Conservation (phyloP, 2,888 invertebrate species). For the Kryphioiulus occultus region DNA sequence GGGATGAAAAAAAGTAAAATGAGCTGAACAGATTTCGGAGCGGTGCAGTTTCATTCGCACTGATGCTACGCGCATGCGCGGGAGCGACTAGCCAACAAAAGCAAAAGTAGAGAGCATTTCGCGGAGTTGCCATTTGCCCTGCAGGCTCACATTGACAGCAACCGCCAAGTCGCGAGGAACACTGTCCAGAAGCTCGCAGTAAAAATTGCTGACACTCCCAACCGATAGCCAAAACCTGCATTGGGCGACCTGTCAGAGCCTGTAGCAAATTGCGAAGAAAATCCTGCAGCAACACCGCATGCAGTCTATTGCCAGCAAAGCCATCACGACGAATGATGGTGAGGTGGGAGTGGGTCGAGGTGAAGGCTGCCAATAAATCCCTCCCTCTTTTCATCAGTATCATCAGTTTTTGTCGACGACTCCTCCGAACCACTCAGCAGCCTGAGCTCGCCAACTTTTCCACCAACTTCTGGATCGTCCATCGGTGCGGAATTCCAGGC, state of each 20-base stretch:
- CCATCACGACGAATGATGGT: neutral
- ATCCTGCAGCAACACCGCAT: too few species aligned
- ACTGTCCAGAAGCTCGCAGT: too few species aligned
- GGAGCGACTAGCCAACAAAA: neutral
- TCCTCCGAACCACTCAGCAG: neutral
- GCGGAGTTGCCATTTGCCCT: too few species aligned
- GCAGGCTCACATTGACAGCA: too few species aligned
- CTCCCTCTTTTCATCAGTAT: neutral
- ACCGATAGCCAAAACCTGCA: too few species aligned
- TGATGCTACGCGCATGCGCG: neutral
- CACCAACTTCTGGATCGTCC: neutral
- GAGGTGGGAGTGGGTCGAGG: neutral
- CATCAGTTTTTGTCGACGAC: neutral
- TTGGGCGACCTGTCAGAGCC: too few species aligned
- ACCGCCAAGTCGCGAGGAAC: too few species aligned
- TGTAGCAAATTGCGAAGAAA: too few species aligned
- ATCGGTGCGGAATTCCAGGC: neutral
- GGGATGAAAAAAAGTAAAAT: neutral
- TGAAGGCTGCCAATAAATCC: neutral
- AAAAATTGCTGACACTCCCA: too few species aligned
- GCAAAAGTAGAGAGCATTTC: neutral
- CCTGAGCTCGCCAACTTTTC: neutral
- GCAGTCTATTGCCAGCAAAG: neutral
- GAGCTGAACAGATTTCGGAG: neutral
- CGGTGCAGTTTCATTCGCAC: neutral